These are phyloP conservation scores for Chunga burmeisteri DNA, from an alignment of 2,113 vertebrate species.

Conservation along the genomic window DNA sequence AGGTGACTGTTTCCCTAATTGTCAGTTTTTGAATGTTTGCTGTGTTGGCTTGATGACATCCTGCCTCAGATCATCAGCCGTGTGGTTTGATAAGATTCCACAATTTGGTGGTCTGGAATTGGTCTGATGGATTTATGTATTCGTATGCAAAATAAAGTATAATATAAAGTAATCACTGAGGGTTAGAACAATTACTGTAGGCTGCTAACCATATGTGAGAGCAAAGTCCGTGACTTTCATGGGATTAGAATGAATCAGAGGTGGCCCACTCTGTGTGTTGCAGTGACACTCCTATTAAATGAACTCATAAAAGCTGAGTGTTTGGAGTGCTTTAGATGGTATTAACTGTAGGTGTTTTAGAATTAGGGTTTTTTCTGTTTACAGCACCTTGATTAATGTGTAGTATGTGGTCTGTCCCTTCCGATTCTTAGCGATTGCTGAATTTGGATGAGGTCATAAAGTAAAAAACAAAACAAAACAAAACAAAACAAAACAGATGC, in stretches of 20 bases:
- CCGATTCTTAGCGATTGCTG: neutral
- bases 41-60: neutral
- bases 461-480: neutral
- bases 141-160: neutral
- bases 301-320: neutral
- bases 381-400: neutral
- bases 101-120: neutral
- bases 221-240: constrained; percentile 47
- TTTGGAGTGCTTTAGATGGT: neutral
- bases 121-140: neutral
- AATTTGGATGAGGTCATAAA: neutral
- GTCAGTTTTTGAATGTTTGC: neutral
- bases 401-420: neutral
- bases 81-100: neutral
- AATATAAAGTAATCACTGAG: neutral
- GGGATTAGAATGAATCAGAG: constrained; percentile 40
- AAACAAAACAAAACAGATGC: neutral
- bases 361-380: neutral
- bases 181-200: constrained; percentile 9
- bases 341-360: neutral
- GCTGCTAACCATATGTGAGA: constrained; percentile 41
- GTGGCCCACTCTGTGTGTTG: constrained; percentile 12
- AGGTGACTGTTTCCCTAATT: neutral
- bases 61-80: neutral
- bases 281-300: neutral